These are phyloP conservation scores for Eupithecia inturbata DNA, from an alignment of 2,888 invertebrate genomes.

Conservation along the genomic window DNA sequence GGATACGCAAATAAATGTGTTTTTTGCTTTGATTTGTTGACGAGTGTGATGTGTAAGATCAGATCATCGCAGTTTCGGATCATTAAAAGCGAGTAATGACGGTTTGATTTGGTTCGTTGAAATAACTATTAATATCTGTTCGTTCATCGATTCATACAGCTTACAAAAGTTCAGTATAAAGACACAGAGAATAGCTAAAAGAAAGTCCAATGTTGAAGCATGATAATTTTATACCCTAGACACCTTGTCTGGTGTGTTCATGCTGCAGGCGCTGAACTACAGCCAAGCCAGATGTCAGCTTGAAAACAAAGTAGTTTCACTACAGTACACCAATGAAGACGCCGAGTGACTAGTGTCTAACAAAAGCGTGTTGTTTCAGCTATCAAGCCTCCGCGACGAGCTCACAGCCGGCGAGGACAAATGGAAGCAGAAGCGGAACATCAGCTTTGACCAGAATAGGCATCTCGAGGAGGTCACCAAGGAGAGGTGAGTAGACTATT, in stretches of 20 bases:
- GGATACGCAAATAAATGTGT: neutral
- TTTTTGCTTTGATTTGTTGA: neutral
- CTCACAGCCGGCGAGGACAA: constrained; percentile 73
- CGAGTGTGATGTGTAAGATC: neutral
- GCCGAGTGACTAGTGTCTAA: neutral
- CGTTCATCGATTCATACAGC: neutral
- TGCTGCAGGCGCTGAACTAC: neutral
- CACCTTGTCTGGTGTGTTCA: neutral
- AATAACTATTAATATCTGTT: neutral
- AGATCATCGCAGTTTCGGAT: neutral
- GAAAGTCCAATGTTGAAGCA: neutral
- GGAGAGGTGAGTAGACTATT: constrained; percentile 79
- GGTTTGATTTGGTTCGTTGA: neutral
- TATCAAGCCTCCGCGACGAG: constrained; percentile 75
- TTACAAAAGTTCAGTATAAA: neutral
- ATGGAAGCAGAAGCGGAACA: constrained; percentile 76
- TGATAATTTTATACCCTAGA: neutral
- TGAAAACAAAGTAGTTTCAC: neutral
- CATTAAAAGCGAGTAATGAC: neutral
- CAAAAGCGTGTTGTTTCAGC: constrained; percentile 51
- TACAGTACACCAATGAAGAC: neutral
- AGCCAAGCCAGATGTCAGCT: neutral
- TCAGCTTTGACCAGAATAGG: constrained; percentile 80
- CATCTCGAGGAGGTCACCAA: constrained; percentile 83
- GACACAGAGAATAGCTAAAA: neutral